These are phyloP conservation scores for Drosophila insularis DNA, from an alignment of 1,140 invertebrate genomes.

Conservation along the genomic window DNA sequence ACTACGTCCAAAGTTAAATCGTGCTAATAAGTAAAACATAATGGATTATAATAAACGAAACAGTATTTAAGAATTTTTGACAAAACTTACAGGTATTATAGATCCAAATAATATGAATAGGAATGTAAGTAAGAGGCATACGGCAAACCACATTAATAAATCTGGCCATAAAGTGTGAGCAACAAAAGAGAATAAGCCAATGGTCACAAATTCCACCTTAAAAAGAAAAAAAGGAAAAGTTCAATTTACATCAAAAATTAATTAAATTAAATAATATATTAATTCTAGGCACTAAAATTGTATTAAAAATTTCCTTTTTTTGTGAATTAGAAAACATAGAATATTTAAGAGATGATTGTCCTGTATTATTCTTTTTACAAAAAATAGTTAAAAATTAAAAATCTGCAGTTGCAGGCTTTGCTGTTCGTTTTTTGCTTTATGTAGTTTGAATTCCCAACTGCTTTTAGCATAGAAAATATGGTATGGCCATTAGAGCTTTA, in stretches of 20 bases:
- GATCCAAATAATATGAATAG: slow-evolving; percentile 53
- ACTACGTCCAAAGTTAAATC: slow-evolving; percentile 71
- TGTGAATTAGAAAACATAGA: too few relatives aligned
- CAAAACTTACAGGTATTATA: slow-evolving; percentile 46
- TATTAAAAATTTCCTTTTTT: too few relatives aligned
- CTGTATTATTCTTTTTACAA: too few relatives aligned
- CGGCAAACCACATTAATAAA: slow-evolving; percentile 44
- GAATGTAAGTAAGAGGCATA: slow-evolving; percentile 47
- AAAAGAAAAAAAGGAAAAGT: not conserved
- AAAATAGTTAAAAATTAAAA: too few relatives aligned
- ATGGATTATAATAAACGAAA: too few relatives aligned
- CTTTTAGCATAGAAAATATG: too few relatives aligned
- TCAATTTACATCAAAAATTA: not conserved
- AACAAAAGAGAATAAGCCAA: slow-evolving; percentile 49
- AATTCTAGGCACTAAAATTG: not conserved
- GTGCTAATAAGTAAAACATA: slow-evolving; percentile 32
- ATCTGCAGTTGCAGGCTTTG: too few relatives aligned
- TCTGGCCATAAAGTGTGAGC: slow-evolving; percentile 30
- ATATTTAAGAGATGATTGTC: too few relatives aligned
- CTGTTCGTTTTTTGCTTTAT: too few relatives aligned
- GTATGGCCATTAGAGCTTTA: too few relatives aligned
- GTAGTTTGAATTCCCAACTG: too few relatives aligned
- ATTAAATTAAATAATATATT: not conserved
- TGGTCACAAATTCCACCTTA: slow-evolving; percentile 53
- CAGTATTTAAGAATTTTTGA: too few relatives aligned